These are phyloP conservation scores for Notamacropus eugenii DNA, from an alignment of 2,797 vertebrate genomes.

Conservation along the genomic window DNA sequence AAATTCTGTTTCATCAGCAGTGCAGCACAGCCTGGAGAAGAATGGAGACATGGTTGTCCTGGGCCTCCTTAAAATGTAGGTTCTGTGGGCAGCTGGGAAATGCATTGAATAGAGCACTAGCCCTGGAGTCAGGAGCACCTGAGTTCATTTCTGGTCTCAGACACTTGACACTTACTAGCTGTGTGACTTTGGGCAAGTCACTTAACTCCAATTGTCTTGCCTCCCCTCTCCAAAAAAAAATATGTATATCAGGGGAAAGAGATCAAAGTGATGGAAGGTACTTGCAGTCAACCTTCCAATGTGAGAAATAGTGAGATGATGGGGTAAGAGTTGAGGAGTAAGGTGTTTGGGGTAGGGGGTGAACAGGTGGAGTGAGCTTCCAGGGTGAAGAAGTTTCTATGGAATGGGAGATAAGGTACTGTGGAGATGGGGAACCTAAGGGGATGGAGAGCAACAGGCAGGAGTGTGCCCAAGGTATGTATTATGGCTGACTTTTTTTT, in stretches of 20 bases:
- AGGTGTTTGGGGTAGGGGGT: too few relatives aligned
- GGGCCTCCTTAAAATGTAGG: neutral
- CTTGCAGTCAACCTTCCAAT: neutral
- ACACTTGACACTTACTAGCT: too few relatives aligned
- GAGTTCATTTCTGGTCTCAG: too few relatives aligned
- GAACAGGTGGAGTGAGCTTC: neutral
- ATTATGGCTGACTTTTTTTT: neutral
- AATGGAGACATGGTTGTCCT: neutral
- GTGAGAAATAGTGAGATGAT: neutral
- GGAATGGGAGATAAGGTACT: neutral
- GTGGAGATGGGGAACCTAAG: neutral
- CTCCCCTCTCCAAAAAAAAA: too few relatives aligned
- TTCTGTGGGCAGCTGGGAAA: too few relatives aligned
- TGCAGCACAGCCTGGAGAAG: neutral
- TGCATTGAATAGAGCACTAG: too few relatives aligned
- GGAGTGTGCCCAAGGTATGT: neutral
- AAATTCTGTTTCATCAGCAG: neutral
- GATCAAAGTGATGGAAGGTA: neutral
- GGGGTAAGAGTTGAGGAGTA: neutral
- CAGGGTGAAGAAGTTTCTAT: neutral
- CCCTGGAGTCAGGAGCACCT: too few relatives aligned
- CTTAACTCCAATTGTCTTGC: too few relatives aligned
- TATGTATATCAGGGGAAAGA: neutral
- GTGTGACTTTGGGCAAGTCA: too few relatives aligned
- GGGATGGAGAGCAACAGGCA: neutral